Evolutionary conservation across 2,113 vertebrate genomes (phyloP).

Genomic region (Pelecanoides urinatrix): DNA sequence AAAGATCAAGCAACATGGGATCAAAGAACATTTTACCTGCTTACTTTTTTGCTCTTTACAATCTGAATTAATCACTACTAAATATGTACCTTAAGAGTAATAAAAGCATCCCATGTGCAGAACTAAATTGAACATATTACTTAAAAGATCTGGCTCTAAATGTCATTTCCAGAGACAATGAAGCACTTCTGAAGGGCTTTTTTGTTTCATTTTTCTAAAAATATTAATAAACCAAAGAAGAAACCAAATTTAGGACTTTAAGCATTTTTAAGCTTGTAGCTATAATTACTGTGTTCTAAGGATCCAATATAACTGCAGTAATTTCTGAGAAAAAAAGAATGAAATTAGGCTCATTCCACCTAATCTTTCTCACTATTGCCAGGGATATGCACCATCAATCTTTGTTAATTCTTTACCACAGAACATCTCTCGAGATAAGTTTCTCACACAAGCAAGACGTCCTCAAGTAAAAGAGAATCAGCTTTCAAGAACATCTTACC

Average conservation of each 20-base stretch:
- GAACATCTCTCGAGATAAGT: neutral
- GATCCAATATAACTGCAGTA: neutral
- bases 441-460: neutral
- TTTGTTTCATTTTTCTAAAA: neutral
- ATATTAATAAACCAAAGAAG: neutral
- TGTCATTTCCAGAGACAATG: neutral
- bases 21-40: neutral
- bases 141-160: neutral
- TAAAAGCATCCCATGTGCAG: neutral
- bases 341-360: neutral
- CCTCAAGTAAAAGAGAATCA: neutral
- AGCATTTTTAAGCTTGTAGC: neutral
- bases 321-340: neutral
- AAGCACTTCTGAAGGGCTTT: neutral
- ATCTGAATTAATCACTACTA: neutral
- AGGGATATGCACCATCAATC: neutral
- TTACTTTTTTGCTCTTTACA: neutral
- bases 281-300: neutral
- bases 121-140: neutral
- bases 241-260: neutral
- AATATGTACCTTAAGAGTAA: neutral
- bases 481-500: neutral
- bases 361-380: neutral
- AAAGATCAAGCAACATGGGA: neutral
- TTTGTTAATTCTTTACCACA: neutral